These are phyloP conservation scores for Paratrypauchen microcephalus DNA, from an alignment of 2,797 vertebrate species.

Conservation along the genomic window DNA sequence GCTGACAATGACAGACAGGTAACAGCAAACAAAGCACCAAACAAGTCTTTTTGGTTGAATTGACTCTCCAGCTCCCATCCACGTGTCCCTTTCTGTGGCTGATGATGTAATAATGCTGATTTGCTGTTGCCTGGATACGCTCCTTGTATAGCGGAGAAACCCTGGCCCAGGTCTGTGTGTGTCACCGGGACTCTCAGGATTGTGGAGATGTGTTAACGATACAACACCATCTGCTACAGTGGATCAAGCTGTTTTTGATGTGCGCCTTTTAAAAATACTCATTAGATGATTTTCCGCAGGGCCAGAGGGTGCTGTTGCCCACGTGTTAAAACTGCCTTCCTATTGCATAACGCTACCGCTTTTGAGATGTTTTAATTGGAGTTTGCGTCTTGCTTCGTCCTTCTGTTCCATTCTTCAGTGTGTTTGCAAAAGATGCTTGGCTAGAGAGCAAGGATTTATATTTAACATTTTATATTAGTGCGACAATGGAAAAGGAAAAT, in stretches of 20 bases:
- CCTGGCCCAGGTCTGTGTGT: conserved; percentile 47
- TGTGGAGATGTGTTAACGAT: conserved; percentile 10
- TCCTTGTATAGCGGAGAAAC: conserved; percentile 42
- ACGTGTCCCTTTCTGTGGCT: conserved; percentile 50
- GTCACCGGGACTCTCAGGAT: conserved; percentile 43
- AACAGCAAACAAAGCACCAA: not conserved
- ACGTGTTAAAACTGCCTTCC: conserved; percentile 25
- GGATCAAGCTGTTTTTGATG: not conserved
- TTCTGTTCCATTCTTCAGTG: conserved; percentile 7
- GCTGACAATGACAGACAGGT: not conserved
- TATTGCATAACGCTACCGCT: conserved; percentile 18
- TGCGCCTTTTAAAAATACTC: conserved; percentile 9
- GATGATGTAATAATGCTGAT: conserved; percentile 68
- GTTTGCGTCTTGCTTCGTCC: conserved; percentile 16
- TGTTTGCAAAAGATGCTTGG: not conserved
- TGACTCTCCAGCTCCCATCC: conserved; percentile 19
- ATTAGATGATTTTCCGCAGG: conserved; percentile 25
- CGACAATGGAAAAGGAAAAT: not conserved
- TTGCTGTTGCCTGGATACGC: conserved; percentile 72
- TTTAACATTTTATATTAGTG: not conserved
- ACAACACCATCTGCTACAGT: conserved; percentile 12
- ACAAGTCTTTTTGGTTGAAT: not conserved
- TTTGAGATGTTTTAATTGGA: conserved; percentile 20
- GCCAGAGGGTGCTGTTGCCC: conserved; percentile 18
- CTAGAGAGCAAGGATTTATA: not conserved